Conservation (phyloP, 1,140 invertebrate species). For the Brachionus calyciflorus region DNA sequence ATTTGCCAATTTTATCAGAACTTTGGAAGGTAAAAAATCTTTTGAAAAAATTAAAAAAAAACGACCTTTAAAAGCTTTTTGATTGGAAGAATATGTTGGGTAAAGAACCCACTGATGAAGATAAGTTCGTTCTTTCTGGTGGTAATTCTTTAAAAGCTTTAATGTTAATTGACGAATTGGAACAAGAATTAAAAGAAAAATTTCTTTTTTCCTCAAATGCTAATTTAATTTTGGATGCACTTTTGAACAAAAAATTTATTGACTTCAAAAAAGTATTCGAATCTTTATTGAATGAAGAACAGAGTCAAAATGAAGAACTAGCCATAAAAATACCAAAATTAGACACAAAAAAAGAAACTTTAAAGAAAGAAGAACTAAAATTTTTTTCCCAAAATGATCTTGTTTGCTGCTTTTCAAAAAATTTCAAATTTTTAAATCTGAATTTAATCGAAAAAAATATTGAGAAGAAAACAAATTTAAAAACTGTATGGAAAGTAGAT, state of each 20-base stretch:
- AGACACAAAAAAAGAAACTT: background rate
- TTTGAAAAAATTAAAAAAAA: background rate
- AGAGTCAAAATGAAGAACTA: background rate
- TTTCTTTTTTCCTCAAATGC: background rate
- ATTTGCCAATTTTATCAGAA: background rate
- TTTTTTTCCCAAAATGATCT: slow-evolving; percentile 6
- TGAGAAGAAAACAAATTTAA: background rate
- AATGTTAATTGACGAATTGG: slow-evolving; percentile 51
- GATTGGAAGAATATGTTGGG: slow-evolving; percentile 13
- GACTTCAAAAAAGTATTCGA: slow-evolving; percentile 47
- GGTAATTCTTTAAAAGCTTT: slow-evolving; percentile 61
- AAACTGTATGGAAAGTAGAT: slow-evolving; percentile 63
- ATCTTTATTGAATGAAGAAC: no score
- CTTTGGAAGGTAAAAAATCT: background rate
- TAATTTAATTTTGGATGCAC: slow-evolving; percentile 51
- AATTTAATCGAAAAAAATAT: background rate
- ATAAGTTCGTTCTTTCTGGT: slow-evolving; percentile 58
- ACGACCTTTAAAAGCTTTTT: background rate
- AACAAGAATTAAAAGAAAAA: slow-evolving; percentile 48
- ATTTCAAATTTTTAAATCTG: background rate
- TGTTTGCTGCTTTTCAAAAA: slow-evolving; percentile 49
- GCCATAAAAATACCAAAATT: background rate
- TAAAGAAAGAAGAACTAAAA: background rate
- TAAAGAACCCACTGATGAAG: background rate
- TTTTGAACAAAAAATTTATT: slow-evolving; percentile 53